phyloP scores from a whole-genome alignment of 2,113 vertebrate species.

The Ctenomys sociabilis region DNA sequence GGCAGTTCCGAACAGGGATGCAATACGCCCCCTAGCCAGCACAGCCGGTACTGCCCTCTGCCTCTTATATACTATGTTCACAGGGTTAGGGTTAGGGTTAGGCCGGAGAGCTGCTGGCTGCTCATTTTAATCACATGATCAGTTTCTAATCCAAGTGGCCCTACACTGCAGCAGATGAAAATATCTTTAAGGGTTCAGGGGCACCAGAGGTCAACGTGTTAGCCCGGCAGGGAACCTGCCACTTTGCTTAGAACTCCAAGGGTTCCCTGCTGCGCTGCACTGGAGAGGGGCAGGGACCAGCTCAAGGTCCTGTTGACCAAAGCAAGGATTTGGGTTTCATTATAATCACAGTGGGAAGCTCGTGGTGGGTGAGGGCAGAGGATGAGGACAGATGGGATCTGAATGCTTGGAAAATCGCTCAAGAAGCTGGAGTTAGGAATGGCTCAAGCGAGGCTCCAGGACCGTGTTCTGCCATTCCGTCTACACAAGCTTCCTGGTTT shows the following conservation, averaged over 20 bases:
- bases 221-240: neutral
- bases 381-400: neutral
- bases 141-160: neutral
- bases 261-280: neutral
- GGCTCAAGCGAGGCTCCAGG: neutral
- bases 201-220: neutral
- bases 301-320: rapidly evolving
- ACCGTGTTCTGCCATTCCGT: neutral
- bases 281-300: neutral
- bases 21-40: rapidly evolving
- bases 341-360: neutral
- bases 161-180: neutral
- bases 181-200: neutral
- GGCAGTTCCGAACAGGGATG: neutral
- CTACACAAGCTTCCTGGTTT: too few species aligned
- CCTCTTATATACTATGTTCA: rapidly evolving
- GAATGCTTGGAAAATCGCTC: neutral
- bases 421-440: neutral
- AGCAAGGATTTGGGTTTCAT: neutral
- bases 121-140: neutral
- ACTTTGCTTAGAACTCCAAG: neutral
- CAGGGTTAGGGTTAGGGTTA: too few species aligned
- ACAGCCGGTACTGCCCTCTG: rapidly evolving
- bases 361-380: neutral
- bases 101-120: neutral